These are phyloP conservation scores for Pseudomugil gertrudae DNA, from an alignment of 2,797 vertebrate species.

Conservation along the genomic window DNA sequence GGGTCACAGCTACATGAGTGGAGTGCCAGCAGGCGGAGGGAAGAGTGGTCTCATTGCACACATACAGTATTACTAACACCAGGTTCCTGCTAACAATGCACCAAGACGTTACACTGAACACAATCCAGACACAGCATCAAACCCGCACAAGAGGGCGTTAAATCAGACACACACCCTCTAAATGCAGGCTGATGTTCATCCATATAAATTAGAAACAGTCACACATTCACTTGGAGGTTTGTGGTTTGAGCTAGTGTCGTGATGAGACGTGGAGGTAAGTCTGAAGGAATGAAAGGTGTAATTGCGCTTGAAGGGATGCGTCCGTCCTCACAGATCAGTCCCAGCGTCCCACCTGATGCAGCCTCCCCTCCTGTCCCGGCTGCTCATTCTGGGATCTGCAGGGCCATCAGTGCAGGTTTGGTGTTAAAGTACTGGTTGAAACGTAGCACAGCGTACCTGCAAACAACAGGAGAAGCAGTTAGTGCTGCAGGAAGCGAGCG, in stretches of 20 bases:
- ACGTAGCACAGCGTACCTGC: slow-evolving; percentile 93
- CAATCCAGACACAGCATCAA: no score
- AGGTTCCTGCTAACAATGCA: background rate
- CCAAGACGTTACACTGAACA: no score
- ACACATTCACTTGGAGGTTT: slow-evolving; percentile 10
- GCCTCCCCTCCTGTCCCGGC: background rate
- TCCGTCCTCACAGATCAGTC: no score
- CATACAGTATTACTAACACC: slow-evolving; percentile 6
- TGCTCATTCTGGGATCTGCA: slow-evolving; percentile 88
- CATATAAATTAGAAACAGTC: slow-evolving; percentile 29
- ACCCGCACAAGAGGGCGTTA: no score
- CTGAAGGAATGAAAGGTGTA: slow-evolving; percentile 58
- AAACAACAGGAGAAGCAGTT: slow-evolving; percentile 3
- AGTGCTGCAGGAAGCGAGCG: no score
- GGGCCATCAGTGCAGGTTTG: slow-evolving; percentile 89
- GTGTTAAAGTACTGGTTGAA: slow-evolving; percentile 96
- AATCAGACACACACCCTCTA: no score
- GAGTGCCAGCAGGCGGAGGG: slow-evolving; percentile 9
- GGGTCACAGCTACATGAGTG: background rate
- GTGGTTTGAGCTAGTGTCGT: slow-evolving; percentile 35
- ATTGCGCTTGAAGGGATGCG: slow-evolving; percentile 52
- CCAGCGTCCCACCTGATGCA: slow-evolving; percentile 12
- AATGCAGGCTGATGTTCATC: slow-evolving; percentile 1
- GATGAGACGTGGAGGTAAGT: slow-evolving; percentile 40
- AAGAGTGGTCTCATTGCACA: background rate